Evolutionary conservation across 2,113 vertebrate species (phyloP).

Genomic region (Trochalopteron elliotii): DNA sequence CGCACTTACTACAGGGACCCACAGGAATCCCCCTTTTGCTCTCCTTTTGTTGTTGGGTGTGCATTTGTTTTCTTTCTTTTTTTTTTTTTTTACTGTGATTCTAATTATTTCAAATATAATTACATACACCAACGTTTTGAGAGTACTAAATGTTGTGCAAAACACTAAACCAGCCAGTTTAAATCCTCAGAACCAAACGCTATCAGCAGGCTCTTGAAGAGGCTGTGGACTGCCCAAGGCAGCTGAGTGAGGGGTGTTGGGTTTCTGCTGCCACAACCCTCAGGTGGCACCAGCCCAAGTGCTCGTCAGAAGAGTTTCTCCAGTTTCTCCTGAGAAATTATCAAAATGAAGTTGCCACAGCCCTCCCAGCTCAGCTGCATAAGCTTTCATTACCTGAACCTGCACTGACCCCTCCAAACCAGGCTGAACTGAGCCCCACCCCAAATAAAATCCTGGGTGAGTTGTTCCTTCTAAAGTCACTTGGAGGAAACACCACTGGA

Average conservation of each 20-base stretch:
- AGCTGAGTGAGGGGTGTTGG: not conserved
- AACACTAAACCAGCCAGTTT: not conserved
- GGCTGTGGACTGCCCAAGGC: not conserved
- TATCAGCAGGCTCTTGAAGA: not conserved
- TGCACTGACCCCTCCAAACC: not conserved
- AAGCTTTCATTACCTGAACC: not conserved
- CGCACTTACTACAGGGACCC: not conserved
- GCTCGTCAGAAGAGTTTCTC: not conserved
- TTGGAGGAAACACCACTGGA: not conserved
- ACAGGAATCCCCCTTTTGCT: not conserved
- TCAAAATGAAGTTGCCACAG: not conserved
- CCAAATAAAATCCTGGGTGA: not conserved
- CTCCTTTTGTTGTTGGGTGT: not conserved
- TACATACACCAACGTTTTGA: not conserved
- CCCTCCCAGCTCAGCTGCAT: not conserved
- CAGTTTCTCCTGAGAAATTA: not conserved
- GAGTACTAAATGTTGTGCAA: not conserved
- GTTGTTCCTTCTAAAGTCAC: not conserved
- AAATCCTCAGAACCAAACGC: not conserved
- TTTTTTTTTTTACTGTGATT: not conserved
- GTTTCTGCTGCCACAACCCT: constrained; percentile 25
- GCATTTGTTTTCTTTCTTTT: not conserved
- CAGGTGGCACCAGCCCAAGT: constrained; percentile 2
- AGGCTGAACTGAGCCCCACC: not conserved
- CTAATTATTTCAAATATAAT: not conserved